These are phyloP conservation scores for Ictalurus punctatus DNA, from an alignment of 2,113 vertebrate species.

Conservation along the genomic window DNA sequence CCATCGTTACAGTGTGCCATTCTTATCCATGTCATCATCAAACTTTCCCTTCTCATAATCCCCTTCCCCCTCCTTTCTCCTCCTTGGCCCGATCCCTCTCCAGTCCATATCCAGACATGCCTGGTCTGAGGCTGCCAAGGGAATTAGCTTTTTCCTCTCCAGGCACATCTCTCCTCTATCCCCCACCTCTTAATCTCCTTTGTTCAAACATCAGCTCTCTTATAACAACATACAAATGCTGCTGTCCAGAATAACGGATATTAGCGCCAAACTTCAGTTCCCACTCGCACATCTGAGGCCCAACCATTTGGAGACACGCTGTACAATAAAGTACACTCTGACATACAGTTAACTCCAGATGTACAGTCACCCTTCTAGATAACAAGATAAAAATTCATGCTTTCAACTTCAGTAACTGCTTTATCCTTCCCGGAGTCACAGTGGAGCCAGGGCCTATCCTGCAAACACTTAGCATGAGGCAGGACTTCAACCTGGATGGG, in stretches of 20 bases:
- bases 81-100: background rate
- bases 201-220: conserved; percentile 52
- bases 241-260: conserved; percentile 36
- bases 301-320: conserved; percentile 26
- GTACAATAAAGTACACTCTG: background rate
- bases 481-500: background rate
- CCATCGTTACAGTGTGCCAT: background rate
- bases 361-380: background rate
- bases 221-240: conserved; percentile 54
- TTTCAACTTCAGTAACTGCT: too few relatives aligned
- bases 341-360: background rate
- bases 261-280: conserved; percentile 43
- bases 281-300: conserved; percentile 12
- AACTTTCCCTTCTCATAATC: background rate
- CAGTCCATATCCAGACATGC: conserved; percentile 13
- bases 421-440: background rate
- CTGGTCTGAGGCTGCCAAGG: conserved; percentile 7
- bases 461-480: background rate
- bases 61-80: background rate
- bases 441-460: background rate
- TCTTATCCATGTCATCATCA: background rate
- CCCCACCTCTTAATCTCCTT: conserved; percentile 45
- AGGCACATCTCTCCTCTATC: conserved; percentile 32
- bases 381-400: background rate
- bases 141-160: conserved; percentile 30